Evolutionary conservation across 1,140 invertebrate species (phyloP).

Genomic region (Lepidostoma basale): DNA sequence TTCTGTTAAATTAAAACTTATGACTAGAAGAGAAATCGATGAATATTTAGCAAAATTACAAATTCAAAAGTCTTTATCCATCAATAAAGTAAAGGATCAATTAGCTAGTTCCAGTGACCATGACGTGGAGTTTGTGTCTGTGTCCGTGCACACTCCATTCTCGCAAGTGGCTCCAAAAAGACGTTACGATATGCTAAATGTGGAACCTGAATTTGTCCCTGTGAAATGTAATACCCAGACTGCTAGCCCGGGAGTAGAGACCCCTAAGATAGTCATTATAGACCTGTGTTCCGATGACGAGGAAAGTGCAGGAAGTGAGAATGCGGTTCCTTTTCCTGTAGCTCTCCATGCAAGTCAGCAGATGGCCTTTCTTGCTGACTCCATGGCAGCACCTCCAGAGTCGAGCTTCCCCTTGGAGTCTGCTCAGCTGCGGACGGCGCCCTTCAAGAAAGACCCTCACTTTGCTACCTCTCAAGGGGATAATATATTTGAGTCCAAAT

Average conservation of each 20-base stretch:
- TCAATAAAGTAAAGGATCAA: neutral
- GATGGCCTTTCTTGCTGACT: neutral
- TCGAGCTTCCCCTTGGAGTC: constrained; percentile 50
- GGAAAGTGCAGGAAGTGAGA: constrained; percentile 53
- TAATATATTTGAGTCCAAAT: constrained; percentile 4
- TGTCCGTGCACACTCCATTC: neutral
- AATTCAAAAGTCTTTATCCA: neutral
- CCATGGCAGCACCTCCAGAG: constrained; percentile 48
- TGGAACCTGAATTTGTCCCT: neutral
- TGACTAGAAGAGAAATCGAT: constrained; percentile 46
- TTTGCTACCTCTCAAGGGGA: neutral
- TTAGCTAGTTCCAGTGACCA: neutral
- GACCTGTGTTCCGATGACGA: constrained; percentile 62
- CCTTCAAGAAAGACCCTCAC: neutral
- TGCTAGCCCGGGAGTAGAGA: neutral
- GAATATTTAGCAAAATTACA: constrained; percentile 4
- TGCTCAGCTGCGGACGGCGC: constrained; percentile 26
- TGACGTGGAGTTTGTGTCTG: constrained; percentile 42
- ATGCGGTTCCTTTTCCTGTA: constrained; percentile 50
- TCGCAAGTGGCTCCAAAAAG: neutral
- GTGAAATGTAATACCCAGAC: too few species aligned
- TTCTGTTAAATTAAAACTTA: constrained; percentile 50
- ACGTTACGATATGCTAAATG: neutral
- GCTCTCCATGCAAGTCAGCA: constrained; percentile 19
- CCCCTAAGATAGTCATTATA: constrained; percentile 52